Conservation (phyloP, 2,888 invertebrate genomes). For the Clunio marinus region DNA sequence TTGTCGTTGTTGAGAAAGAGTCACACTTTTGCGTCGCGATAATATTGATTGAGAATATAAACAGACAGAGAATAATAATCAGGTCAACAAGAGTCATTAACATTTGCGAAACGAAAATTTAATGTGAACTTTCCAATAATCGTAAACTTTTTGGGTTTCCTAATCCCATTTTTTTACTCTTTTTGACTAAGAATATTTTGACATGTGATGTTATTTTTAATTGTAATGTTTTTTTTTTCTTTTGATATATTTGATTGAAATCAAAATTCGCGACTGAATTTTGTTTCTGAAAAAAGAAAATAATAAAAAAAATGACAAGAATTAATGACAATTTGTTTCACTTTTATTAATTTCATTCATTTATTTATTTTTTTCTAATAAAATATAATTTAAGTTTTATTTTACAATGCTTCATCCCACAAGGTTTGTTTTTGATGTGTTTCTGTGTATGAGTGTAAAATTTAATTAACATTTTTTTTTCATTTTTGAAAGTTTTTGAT, state of each 20-base stretch:
- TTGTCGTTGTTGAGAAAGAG: no score
- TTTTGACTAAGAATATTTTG: constrained; percentile 32
- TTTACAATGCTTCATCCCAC: constrained; percentile 23
- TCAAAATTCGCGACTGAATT: neutral
- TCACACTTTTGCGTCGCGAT: no score
- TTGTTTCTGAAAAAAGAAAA: constrained; percentile 10
- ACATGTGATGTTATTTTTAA: constrained; percentile 30
- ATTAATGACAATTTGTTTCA: neutral
- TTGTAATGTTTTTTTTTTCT: neutral
- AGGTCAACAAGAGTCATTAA: no score
- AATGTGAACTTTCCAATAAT: no score
- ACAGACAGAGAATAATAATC: no score
- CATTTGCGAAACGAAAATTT: no score
- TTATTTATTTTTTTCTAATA: constrained; percentile 25
- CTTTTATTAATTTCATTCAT: neutral
- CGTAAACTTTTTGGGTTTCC: no score
- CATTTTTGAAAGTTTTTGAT: neutral
- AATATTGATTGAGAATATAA: no score
- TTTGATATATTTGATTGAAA: constrained; percentile 6
- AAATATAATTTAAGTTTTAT: constrained; percentile 26
- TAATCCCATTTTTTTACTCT: neutral
- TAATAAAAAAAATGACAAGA: neutral
- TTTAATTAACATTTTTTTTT: neutral
- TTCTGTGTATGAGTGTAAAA: no score
- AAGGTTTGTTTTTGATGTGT: neutral